Evolutionary conservation across 2,797 vertebrate genomes (phyloP).

Genomic region (Mus spretus): DNA sequence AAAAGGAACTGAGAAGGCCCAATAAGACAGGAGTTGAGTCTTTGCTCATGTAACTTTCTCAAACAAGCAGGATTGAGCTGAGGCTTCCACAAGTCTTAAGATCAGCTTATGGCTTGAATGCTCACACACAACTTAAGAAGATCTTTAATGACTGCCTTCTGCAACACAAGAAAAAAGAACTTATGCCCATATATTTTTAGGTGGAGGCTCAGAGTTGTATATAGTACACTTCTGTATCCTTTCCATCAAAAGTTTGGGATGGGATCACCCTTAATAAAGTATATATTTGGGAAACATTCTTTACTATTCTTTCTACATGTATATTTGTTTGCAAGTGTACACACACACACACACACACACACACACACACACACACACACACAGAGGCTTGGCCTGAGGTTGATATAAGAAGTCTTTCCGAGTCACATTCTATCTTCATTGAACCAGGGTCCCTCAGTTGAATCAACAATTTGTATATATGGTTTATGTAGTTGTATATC

Average conservation of each 20-base stretch:
- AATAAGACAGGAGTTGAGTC: background rate
- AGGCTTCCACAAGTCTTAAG: background rate
- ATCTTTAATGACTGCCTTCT: background rate
- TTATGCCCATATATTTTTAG: background rate
- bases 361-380: no score
- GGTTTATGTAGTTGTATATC: background rate
- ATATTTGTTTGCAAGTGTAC: background rate
- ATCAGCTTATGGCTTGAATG: background rate
- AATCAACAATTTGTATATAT: background rate
- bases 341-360: no score
- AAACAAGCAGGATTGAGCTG: background rate
- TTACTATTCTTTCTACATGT: background rate
- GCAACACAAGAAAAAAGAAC: background rate
- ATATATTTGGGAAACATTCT: conserved; percentile 17
- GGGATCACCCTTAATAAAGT: background rate
- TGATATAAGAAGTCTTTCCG: background rate
- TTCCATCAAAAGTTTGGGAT: background rate
- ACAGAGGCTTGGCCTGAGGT: no score
- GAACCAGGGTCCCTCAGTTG: background rate
- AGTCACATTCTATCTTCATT: background rate
- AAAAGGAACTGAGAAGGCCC: background rate
- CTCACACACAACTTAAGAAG: background rate
- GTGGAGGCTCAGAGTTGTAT: background rate
- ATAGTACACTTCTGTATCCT: background rate
- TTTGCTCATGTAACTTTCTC: background rate